Percentiles rank a stretch among this genome's conserved stretches.
These are phyloP conservation scores for Rhagium mordax DNA, from an alignment of 2,888 invertebrate genomes.

Conservation along the genomic window DNA sequence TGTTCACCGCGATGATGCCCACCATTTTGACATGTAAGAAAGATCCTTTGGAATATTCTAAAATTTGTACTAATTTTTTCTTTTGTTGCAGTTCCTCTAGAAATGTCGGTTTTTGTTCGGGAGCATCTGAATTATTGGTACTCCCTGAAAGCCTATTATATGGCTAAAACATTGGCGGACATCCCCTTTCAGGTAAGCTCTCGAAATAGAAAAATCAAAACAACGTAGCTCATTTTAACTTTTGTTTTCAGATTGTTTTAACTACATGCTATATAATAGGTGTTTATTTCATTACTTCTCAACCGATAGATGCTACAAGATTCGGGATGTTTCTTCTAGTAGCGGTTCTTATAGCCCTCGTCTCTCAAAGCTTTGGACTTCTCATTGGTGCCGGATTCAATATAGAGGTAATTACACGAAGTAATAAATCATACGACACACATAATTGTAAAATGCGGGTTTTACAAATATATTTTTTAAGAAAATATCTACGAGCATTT, in stretches of 20 bases:
- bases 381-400: constrained; percentile 94
- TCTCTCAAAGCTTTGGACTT: constrained; percentile 93
- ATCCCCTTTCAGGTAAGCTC: constrained; percentile 91
- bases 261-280: constrained; percentile 88
- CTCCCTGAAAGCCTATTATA: constrained; percentile 95
- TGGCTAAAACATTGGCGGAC: constrained; percentile 96
- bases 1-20: constrained; percentile 99
- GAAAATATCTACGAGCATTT: too few species aligned
- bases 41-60: too few species aligned
- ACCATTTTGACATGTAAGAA: constrained; percentile 98
- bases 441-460: too few species aligned
- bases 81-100: constrained; percentile 85
- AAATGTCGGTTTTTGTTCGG: constrained; percentile 94
- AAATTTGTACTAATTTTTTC: not conserved
- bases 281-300: constrained; percentile 96
- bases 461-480: too few species aligned
- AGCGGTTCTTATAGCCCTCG: constrained; percentile 88
- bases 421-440: too few species aligned
- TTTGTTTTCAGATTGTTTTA: constrained; percentile 81
- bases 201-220: too few species aligned
- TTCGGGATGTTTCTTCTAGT: constrained; percentile 86
- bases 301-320: constrained; percentile 90
- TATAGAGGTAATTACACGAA: constrained; percentile 85
- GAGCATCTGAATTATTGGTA: constrained; percentile 99
- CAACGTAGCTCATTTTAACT: not conserved